Conservation (phyloP, 2,113 vertebrate species). For the Argyrosomus japonicus region DNA sequence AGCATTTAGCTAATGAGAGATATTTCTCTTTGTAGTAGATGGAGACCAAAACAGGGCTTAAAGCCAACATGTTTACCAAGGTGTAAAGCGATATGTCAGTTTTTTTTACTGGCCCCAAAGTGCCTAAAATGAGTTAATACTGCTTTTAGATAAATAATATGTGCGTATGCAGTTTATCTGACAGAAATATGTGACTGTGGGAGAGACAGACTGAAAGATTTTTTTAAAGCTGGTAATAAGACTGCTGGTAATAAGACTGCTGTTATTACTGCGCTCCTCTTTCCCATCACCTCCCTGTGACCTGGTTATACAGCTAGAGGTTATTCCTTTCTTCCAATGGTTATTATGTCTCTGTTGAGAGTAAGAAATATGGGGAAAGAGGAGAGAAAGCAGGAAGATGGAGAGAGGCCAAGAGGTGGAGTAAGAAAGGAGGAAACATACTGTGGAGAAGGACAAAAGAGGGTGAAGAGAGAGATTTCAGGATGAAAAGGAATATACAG, state of each 20-base stretch:
- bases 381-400: not conserved
- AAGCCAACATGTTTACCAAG: not conserved
- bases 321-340: slow-evolving; percentile 6
- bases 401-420: not conserved
- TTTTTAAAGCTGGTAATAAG: too few species aligned
- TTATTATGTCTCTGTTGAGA: slow-evolving; percentile 3
- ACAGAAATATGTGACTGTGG: not conserved
- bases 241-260: not conserved
- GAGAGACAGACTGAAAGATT: not conserved
- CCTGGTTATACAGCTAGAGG: slow-evolving; percentile 26
- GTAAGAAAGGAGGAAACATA: not conserved
- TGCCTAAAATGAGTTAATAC: not conserved
- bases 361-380: not conserved
- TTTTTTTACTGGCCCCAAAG: not conserved
- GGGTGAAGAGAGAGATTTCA: not conserved
- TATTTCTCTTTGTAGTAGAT: too few species aligned
- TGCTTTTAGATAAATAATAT: not conserved
- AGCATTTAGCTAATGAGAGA: not conserved
- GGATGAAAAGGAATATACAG: not conserved
- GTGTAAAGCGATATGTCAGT: not conserved
- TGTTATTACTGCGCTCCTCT: not conserved
- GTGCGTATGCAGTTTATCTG: not conserved
- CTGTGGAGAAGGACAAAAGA: not conserved
- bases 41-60: too few species aligned
- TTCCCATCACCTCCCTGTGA: not conserved